Percentiles rank a stretch among this genome's conserved stretches.
Conservation (phyloP, 2,113 vertebrate species). For the Brienomyrus brachyistius region DNA sequence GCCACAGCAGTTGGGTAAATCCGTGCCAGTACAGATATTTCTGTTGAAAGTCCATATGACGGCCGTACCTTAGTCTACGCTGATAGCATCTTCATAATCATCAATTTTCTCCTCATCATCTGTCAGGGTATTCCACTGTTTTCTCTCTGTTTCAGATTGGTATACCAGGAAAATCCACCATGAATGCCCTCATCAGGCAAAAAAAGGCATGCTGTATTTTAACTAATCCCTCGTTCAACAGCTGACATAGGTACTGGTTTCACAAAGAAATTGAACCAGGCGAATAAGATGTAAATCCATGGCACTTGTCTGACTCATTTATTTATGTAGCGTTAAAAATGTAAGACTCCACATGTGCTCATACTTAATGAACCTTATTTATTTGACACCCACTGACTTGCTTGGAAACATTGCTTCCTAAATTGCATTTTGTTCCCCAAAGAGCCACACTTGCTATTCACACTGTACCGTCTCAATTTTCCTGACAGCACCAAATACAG, state of each 20-base stretch:
- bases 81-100: not conserved
- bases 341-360: not conserved
- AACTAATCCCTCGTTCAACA: not conserved
- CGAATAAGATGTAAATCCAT: not conserved
- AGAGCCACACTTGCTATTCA: not conserved
- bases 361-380: not conserved
- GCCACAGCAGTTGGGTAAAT: not conserved
- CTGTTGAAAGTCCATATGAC: not conserved
- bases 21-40: not conserved
- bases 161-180: not conserved
- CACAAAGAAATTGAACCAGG: not conserved
- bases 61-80: not conserved
- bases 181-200: no score
- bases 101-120: not conserved
- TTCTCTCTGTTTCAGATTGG: not conserved
- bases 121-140: not conserved
- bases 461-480: not conserved
- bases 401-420: conserved; percentile 1
- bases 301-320: not conserved
- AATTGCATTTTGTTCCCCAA: conserved; percentile 1
- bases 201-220: not conserved
- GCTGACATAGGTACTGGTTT: not conserved
- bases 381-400: conserved; percentile 5
- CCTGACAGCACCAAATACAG: not conserved
- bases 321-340: conserved; percentile 2